A percentile compares a stretch with the other conserved stretches of the same genome.
Conservation (phyloP, 2,888 invertebrate species). For the Phaedon cochleariae region DNA sequence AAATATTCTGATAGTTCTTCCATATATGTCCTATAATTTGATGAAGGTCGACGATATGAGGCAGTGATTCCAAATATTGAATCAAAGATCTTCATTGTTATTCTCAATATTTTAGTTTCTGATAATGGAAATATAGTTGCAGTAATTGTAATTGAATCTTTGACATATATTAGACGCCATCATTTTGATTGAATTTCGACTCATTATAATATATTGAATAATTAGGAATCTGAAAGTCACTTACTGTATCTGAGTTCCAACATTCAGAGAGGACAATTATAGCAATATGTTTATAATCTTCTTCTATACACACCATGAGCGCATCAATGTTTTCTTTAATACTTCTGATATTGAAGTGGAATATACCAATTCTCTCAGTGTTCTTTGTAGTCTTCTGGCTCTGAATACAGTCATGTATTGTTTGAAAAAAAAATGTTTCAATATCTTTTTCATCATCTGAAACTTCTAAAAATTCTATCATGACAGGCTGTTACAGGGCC, state of each 20-base stretch:
- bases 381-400: constrained; percentile 1
- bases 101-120: constrained; percentile 5
- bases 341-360: background rate
- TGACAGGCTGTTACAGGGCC: background rate
- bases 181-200: constrained; percentile 9
- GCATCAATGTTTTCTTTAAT: background rate
- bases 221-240: constrained; percentile 9
- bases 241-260: background rate
- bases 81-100: background rate
- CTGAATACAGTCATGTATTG: constrained; percentile 4
- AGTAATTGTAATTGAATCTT: background rate
- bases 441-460: background rate
- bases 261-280: constrained; percentile 2
- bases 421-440: background rate
- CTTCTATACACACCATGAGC: background rate
- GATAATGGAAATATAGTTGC: constrained; percentile 2
- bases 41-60: constrained; percentile 9
- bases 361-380: background rate
- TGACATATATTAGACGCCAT: background rate
- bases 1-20: constrained; percentile 1
- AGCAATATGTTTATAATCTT: background rate
- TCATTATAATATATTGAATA: constrained; percentile 9
- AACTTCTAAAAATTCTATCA: background rate
- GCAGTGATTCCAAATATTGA: background rate
- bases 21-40: background rate